phyloP scores from a whole-genome alignment of 2,113 vertebrate genomes.

The Rutilus rutilus region DNA sequence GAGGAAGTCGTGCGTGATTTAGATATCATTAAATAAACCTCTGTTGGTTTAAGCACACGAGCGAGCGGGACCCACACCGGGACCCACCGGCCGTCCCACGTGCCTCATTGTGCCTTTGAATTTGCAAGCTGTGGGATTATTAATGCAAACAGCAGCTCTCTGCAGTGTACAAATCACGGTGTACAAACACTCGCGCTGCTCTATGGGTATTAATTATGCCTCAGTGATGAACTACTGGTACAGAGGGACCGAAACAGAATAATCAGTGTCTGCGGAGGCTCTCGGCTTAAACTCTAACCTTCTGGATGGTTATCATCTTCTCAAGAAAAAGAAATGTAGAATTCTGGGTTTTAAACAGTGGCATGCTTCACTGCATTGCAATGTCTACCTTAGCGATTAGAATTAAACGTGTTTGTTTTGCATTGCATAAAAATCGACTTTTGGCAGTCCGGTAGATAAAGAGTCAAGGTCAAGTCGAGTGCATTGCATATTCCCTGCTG shows the following conservation, averaged over 20 bases:
- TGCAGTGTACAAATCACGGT: neutral
- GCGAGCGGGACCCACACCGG: neutral
- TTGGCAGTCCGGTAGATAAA: neutral
- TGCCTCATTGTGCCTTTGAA: neutral
- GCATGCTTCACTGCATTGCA: neutral
- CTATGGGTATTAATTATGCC: conserved; percentile 26
- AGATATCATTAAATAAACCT: neutral
- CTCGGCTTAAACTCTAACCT: neutral
- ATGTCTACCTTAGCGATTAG: neutral
- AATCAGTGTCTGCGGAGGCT: neutral
- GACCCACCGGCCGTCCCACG: neutral
- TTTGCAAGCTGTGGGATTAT: conserved; percentile 12
- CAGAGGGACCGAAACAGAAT: neutral
- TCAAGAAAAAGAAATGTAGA: too few species aligned
- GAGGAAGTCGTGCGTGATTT: too few species aligned
- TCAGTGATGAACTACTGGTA: conserved; percentile 10
- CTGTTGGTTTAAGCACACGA: neutral
- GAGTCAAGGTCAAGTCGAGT: neutral
- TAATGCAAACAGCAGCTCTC: conserved; percentile 18
- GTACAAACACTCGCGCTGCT: neutral
- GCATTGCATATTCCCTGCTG: neutral
- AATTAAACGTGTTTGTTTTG: neutral
- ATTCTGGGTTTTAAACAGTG: neutral
- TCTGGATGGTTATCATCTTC: neutral
- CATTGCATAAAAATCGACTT: neutral